phyloP scores from a whole-genome alignment of 1,140 invertebrate genomes.

The Aphis craccivora region DNA sequence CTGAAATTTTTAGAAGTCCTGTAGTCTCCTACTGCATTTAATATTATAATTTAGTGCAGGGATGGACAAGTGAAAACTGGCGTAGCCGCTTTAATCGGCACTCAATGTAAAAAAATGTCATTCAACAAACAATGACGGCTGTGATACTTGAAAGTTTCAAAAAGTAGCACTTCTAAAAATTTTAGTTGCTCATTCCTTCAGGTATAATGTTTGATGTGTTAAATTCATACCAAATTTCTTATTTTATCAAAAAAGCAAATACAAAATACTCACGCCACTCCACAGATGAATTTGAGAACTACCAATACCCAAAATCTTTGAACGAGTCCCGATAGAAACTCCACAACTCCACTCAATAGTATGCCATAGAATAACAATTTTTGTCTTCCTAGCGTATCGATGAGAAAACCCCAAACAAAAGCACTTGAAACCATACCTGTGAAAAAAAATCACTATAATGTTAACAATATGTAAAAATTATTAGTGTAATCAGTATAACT shows the following conservation, averaged over 20 bases:
- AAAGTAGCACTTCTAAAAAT: neutral
- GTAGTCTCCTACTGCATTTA: neutral
- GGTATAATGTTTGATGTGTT: neutral
- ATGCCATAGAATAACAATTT: constrained; percentile 76
- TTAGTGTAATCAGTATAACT: neutral
- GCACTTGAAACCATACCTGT: constrained; percentile 83
- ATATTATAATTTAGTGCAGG: neutral
- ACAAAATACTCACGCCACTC: constrained; percentile 63
- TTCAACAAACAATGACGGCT: neutral
- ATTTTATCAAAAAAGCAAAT: neutral
- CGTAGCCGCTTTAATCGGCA: neutral
- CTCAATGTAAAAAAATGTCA: neutral
- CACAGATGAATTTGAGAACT: constrained; percentile 71
- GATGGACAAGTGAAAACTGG: neutral
- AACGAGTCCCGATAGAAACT: constrained; percentile 72
- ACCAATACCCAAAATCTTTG: constrained; percentile 76
- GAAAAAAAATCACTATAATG: neutral
- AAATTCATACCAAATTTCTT: neutral
- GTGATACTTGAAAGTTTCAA: neutral
- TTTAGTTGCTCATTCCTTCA: neutral
- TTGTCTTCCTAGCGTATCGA: constrained; percentile 77
- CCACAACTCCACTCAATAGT: constrained; percentile 74
- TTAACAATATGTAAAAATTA: neutral
- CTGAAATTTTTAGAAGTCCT: neutral
- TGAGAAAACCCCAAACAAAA: constrained; percentile 81